Evolutionary conservation across 2,888 invertebrate species (phyloP), one percentile per base, ranked within the genome.

Genomic region (Argyresthia goedartella): DNA sequence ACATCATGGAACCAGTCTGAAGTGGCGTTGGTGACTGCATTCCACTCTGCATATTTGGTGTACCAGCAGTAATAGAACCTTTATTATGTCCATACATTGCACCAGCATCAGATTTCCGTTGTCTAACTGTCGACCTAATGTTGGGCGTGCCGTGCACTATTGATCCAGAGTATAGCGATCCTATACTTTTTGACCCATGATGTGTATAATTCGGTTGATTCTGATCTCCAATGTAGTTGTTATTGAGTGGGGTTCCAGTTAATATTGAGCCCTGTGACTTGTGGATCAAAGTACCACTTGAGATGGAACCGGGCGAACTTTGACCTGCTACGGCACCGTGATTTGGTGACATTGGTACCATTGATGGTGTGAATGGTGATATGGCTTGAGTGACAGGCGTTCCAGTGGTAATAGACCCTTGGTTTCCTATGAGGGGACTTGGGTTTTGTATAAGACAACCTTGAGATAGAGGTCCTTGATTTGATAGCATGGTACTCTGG

Each of bases 341-440:
- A 25, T 54, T 62, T 2, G 68, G 66, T 0, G 69, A 63, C 50
- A 59, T 65, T 41, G 64, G 68, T 0, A 60, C 57, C 39, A 61
- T 13, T 8, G 62, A 52, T 0, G 72, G 71, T 1, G 71, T 71
- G 54, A 59, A 71, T 0, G 67, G 69, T 0, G 66, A 58, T 4
- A 56, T 60, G 0, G 65, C 65, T 57, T 67, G 71, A 45, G 57
- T 63, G 25, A 25, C 25, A 1, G 71, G 67, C 0, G 68, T 68
- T 0, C 69, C 68, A 6, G 62, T 57, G 4, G 61, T 65, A 4
- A 68, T 66, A 0, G 69, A 71, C 0, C 76, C 77, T 39, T 25
- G n/a, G 1, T 35, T 25, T 6, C 25, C 25, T 25, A 25, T 25
- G 25, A 25, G 25, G 25, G 25, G 25, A 25, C 25, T 25, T n/a